phyloP scores from a whole-genome alignment of 1,140 invertebrate genomes.

The Meteorus sp. region DNA sequence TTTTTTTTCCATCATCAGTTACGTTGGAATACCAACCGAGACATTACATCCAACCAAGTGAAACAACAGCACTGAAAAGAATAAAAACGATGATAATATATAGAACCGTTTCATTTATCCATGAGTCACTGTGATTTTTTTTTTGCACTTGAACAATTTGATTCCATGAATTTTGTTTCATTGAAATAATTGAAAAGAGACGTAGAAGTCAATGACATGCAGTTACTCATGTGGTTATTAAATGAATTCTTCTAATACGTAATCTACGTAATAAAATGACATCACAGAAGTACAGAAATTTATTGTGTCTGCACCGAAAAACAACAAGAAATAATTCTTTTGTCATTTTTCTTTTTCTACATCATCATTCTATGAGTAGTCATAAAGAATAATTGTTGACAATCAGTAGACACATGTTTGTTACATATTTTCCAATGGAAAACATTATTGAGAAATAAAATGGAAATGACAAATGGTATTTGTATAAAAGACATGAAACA shows the following conservation, averaged over 20 bases:
- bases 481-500: neutral
- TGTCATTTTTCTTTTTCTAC: no score
- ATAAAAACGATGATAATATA: no score
- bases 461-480: neutral
- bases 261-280: no score
- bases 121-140: neutral
- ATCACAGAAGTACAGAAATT: no score
- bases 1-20: neutral
- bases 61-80: neutral
- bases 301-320: no score
- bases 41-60: neutral
- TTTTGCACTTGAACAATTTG: neutral
- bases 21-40: constrained; percentile 3
- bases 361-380: no score
- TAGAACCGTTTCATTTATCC: no score
- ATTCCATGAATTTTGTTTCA: neutral
- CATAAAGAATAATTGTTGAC: no score
- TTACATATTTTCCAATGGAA: neutral
- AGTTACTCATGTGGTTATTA: neutral
- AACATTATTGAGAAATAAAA: neutral
- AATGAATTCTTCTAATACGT: no score
- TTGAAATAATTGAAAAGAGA: no score
- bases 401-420: no score
- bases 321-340: no score
- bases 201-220: neutral